These are phyloP conservation scores for Sylvia borin DNA, from an alignment of 2,797 vertebrate genomes.

Conservation along the genomic window DNA sequence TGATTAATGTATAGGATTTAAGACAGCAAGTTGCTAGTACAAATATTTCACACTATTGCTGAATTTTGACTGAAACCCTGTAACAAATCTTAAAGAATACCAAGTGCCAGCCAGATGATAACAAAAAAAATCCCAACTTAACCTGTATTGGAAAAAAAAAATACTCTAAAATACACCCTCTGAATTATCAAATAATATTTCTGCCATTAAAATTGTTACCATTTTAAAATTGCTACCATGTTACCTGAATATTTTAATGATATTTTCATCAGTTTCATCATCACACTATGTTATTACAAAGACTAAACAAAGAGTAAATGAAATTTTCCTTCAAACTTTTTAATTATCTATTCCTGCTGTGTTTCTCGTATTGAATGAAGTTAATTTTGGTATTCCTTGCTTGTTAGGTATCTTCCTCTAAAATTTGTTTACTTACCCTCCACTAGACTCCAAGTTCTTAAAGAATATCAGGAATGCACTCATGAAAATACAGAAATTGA, in stretches of 20 bases:
- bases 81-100: background rate
- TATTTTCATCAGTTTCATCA: background rate
- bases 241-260: background rate
- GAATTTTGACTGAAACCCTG: background rate
- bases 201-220: background rate
- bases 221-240: no score
- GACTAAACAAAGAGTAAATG: background rate
- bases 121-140: accelerated
- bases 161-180: background rate
- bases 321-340: background rate
- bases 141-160: background rate
- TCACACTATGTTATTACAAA: background rate
- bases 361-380: background rate
- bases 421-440: background rate
- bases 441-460: background rate
- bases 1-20: background rate
- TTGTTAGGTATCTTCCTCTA: background rate
- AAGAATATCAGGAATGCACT: background rate
- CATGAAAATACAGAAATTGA: background rate
- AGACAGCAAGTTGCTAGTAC: background rate
- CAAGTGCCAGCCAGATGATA: background rate
- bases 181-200: background rate
- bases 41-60: background rate
- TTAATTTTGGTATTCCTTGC: background rate
- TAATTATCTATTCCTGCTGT: background rate